Conservation (phyloP, 1,140 invertebrate species). For the Mamestra configurata region DNA sequence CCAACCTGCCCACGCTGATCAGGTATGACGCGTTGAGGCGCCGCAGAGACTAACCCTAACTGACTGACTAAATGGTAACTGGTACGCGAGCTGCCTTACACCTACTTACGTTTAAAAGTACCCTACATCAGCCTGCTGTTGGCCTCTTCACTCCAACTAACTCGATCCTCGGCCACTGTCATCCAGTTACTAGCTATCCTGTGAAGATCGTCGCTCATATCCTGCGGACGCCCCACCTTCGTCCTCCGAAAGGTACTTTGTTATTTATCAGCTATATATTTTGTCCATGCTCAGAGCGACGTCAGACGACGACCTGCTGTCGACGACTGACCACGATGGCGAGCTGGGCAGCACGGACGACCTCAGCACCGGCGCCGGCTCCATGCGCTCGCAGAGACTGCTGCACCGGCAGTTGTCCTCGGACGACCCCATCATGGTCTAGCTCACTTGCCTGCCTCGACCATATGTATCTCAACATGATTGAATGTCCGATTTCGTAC, state of each 20-base stretch:
- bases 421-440: constrained; percentile 87
- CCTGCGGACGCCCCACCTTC: too few relatives aligned
- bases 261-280: background rate
- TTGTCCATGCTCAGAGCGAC: constrained; percentile 88
- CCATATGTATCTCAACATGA: background rate
- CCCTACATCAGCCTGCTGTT: too few relatives aligned
- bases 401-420: constrained; percentile 85
- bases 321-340: constrained; percentile 92
- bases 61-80: background rate
- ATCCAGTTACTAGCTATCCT: too few relatives aligned
- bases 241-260: background rate
- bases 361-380: constrained; percentile 78
- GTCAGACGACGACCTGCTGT: constrained; percentile 95
- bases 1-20: constrained; percentile 92
- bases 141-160: too few relatives aligned
- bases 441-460: background rate
- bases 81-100: too few relatives aligned
- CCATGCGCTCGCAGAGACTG: constrained; percentile 76
- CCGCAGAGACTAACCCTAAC: background rate
- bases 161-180: too few relatives aligned
- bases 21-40: constrained; percentile 63
- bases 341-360: constrained; percentile 91
- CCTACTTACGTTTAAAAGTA: too few relatives aligned
- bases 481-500: background rate
- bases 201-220: too few relatives aligned